Evolutionary conservation across 1,140 invertebrate genomes (phyloP), one percentile per base, ranked within the genome.

Genomic region (Octopus sinensis): DNA sequence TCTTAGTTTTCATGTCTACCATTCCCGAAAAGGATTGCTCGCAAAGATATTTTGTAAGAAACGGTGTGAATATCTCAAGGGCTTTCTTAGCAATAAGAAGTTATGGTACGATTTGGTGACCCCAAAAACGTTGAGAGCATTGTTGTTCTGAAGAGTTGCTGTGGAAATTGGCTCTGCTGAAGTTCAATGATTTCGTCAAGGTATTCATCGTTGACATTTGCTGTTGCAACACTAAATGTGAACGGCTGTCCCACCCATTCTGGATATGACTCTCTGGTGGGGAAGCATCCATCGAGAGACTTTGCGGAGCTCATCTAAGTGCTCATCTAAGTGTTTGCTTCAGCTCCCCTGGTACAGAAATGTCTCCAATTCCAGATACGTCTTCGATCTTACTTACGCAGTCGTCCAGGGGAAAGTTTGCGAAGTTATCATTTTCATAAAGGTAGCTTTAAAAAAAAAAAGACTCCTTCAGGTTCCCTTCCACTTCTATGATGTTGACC

Each of bases 301-400:
- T 68, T 68, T 68, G 12, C 62, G 30, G 30, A 68, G 62, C 2
- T 68, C 62, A 68, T 68, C 62, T n/a, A 68, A 68, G 62, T 68
- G 62, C 62, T n/a, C n/a, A n/a, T n/a, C n/a, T n/a, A n/a, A n/a
- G 62, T n/a, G 62, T n/a, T 68, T 68, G 62, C 62, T 68, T 68
- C 62, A 68, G 62, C n/a, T 68, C 62, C 62, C 62, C n/a, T 1
- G 62, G 62, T 68, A 68, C n/a, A 68, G 3, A 12, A 68, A n/a
- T 68, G 62, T 3, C 62, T 68, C 62, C 62, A 68, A 68, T n/a
- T 68, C n/a, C 62, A 68, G 62, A 68, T 2, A 13, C 62, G n/a
- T 68, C n/a, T 68, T 68, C 1, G n/a, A 68, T 68, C n/a, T n/a
- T n/a, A n/a, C 62, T 68, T n/a, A 68, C 1, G 3, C 62, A 68